Base-by-base conservation (phyloP, 2,888 invertebrate genomes). In the Idaea straminata region DNA sequence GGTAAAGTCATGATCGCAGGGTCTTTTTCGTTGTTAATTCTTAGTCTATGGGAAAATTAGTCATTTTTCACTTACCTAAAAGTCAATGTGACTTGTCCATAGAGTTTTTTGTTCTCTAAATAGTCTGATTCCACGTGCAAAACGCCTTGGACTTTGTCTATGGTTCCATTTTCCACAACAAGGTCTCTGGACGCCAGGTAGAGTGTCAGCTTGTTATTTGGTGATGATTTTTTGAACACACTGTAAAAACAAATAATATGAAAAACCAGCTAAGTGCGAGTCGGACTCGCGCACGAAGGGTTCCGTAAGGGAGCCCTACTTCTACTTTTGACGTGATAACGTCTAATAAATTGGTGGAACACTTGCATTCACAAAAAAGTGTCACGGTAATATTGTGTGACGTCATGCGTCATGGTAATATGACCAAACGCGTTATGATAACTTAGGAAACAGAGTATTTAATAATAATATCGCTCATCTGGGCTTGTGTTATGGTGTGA, bases 111-210 rank as follows among this genome's bases (percentile, higher is more conserved):
- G 71, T 96, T 96, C 67, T 91, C 91, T 77, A 92, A 72, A 76
- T 95, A 95, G 67, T 98, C 98, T 0, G 98, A 97, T 82, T 99
- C 99, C 58, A 98, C 96, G 74, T 98, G 95, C 3, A 99, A 94
- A 47, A 99, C 98, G 35, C 99, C 99, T 84, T 98, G 97, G 68
- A 98, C 94, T 74, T 95, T 95, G 83, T 97, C 96, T 73, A 97
- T 96, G 83, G 93, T 90, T 67, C 95, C 95, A 72, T 95, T 95
- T 69, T 95, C 95, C 63, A 97, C 95, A 15, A 96, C 94, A 74
- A 98, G 93, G 86, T 98, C 97, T 38, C 98, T 94, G 5, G 96
- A 96, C 57, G 96, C 96, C 80, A 98, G 92, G 84, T 97, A 98
- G 69, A 98, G 86, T 0, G 97, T 97, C 74, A 98, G 87, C 81